A percentile compares a stretch with the other conserved stretches of the same genome.
Conservation (phyloP, 2,113 vertebrate species). For the mouse (Mus musculus) region GRCm39 chr4:125774001-125774500, state of each 20-base stretch:
- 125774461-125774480: not conserved
- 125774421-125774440: not conserved
- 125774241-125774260: not conserved
- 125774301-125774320: not conserved
- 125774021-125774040: constrained; percentile 98
- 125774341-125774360: not conserved
- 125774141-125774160: constrained; percentile 14
- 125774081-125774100: constrained; percentile 96
- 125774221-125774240: not conserved
- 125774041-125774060: constrained; percentile 94
- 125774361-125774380: not conserved
- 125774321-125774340: not conserved
- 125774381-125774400: not conserved
- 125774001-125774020: constrained; percentile 99
- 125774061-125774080: constrained; percentile 78
- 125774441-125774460: not conserved
- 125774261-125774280: not conserved
- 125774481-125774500: not conserved
- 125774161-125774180: constrained; percentile 13
- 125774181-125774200: constrained; percentile 5
- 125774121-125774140: constrained; percentile 73
- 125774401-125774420: not conserved
- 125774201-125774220: not conserved
- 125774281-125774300: not conserved
- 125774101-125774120: constrained; percentile 95